Conservation (phyloP, 2,888 invertebrate species). For the Panzeria rudis region DNA sequence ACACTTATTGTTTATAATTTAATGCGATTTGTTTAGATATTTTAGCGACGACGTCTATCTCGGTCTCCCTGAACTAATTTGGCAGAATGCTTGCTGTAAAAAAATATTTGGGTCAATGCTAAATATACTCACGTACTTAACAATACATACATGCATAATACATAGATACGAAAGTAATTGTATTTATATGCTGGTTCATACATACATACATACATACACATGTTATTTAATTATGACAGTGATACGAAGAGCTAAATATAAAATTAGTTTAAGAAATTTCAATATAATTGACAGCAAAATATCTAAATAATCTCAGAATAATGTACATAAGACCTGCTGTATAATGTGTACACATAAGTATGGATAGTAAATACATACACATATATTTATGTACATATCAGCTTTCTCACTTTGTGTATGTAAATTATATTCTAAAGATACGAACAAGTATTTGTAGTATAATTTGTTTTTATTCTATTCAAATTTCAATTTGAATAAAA, state of each 20-base stretch:
- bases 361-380: background rate
- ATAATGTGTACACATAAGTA: background rate
- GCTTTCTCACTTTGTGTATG: background rate
- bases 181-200: background rate
- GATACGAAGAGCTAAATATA: background rate
- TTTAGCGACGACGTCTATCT: background rate
- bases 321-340: background rate
- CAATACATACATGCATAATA: background rate
- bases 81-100: constrained; percentile 10
- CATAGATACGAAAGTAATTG: background rate
- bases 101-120: constrained; percentile 54
- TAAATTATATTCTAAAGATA: constrained; percentile 32
- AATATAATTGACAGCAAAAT: background rate
- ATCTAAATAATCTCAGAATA: background rate
- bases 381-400: background rate
- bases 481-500: constrained; percentile 32
- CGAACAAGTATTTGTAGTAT: background rate
- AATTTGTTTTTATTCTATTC: constrained; percentile 3
- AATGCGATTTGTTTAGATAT: background rate
- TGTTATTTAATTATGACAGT: constrained; percentile 5
- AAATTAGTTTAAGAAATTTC: background rate
- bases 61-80: constrained; percentile 35
- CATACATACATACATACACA: background rate
- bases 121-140: constrained; percentile 18
- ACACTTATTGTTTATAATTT: background rate